These are phyloP conservation scores for Mongoloraphidia duomilia DNA, from an alignment of 2,888 invertebrate species.

Conservation along the genomic window DNA sequence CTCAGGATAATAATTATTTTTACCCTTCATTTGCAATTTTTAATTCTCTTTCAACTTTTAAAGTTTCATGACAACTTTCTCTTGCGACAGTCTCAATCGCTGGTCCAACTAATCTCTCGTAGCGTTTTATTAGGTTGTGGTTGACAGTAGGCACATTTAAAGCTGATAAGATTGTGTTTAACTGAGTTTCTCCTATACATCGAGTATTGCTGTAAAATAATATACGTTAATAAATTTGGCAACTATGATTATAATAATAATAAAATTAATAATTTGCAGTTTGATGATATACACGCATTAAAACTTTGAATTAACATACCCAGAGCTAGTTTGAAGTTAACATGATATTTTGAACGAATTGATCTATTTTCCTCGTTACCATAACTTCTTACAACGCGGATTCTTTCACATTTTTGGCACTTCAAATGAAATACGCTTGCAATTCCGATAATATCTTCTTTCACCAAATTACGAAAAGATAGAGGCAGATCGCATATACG, in stretches of 20 bases:
- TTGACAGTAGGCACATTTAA: slow-evolving; percentile 8
- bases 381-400: too few species aligned
- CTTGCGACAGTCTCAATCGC: slow-evolving; percentile 8
- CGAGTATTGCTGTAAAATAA: slow-evolving; percentile 8
- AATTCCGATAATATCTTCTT: slow-evolving; percentile 1
- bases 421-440: slow-evolving; percentile 3
- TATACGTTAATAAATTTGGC: not conserved
- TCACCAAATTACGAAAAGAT: slow-evolving; percentile 1
- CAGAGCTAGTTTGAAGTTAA: slow-evolving; percentile 1
- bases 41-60: slow-evolving; percentile 9
- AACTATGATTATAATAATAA: not conserved
- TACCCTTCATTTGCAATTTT: too few species aligned
- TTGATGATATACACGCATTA: not conserved
- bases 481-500: slow-evolving; percentile 3
- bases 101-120: slow-evolving; percentile 10
- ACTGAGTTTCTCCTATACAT: slow-evolving; percentile 9
- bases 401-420: slow-evolving; percentile 3
- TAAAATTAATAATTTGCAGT: too few species aligned
- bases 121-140: slow-evolving; percentile 7
- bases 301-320: slow-evolving; percentile 3
- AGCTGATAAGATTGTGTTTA: slow-evolving; percentile 9
- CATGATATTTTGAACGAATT: too few species aligned
- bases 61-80: slow-evolving; percentile 8
- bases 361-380: too few species aligned
- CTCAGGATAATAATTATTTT: too few species aligned